A percentile compares a stretch with the other conserved stretches of the same genome.
These are phyloP conservation scores for Cataglyphis cursor DNA, from an alignment of 2,888 invertebrate species.

Conservation along the genomic window DNA sequence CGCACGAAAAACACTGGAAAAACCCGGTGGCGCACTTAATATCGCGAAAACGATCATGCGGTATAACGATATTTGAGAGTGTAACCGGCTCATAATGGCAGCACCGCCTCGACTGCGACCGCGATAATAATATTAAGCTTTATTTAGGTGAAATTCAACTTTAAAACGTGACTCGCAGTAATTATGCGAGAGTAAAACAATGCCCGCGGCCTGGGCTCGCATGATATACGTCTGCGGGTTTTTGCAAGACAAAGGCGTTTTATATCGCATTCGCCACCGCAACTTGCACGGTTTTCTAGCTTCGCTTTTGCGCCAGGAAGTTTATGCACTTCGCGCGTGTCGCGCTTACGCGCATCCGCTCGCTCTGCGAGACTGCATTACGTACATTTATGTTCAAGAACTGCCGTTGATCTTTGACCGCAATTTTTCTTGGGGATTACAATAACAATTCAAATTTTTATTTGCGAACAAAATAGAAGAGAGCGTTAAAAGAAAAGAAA, in stretches of 20 bases:
- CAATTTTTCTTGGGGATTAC: conserved; percentile 22
- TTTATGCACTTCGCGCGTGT: conserved; percentile 73
- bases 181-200: conserved; percentile 86
- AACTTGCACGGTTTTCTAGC: conserved; percentile 72
- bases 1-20: conserved; percentile 66
- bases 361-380: conserved; percentile 36
- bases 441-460: neutral
- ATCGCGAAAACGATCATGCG: conserved; percentile 73
- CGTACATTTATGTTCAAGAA: conserved; percentile 44
- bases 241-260: conserved; percentile 84
- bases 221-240: conserved; percentile 82
- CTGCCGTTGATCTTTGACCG: conserved; percentile 42
- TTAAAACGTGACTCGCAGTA: conserved; percentile 85
- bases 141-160: conserved; percentile 86
- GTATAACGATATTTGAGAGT: conserved; percentile 76
- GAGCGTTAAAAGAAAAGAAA: neutral
- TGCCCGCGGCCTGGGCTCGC: conserved; percentile 79
- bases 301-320: conserved; percentile 72
- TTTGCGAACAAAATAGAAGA: neutral
- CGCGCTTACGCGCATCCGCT: conserved; percentile 42
- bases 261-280: conserved; percentile 75
- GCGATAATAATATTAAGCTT: conserved; percentile 85
- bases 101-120: conserved; percentile 67
- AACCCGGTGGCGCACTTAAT: conserved; percentile 72
- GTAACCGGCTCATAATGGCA: conserved; percentile 76